These are phyloP conservation scores for Tragelaphus eurycerus DNA, from an alignment of 2,797 vertebrate species.

Conservation along the genomic window DNA sequence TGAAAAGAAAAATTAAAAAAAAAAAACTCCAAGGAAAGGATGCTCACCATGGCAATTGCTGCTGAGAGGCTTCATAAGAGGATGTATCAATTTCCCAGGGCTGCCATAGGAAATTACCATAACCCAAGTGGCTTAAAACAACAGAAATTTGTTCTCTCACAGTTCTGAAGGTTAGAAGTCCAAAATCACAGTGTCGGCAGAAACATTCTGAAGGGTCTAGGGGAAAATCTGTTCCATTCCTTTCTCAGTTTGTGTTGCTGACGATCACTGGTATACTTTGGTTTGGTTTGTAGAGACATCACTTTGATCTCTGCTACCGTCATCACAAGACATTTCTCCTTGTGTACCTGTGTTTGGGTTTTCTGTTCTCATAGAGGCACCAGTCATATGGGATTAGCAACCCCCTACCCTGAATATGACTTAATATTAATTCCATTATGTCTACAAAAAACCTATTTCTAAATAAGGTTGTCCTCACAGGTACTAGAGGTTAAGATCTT, in stretches of 20 bases:
- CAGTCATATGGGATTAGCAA: neutral
- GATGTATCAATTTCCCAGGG: neutral
- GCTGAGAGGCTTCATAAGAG: neutral
- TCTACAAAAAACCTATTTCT: neutral
- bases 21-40: neutral
- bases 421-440: neutral
- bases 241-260: neutral
- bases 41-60: neutral
- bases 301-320: neutral
- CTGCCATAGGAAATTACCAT: neutral
- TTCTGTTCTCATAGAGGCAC: neutral
- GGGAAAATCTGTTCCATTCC: neutral
- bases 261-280: neutral
- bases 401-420: neutral
- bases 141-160: neutral
- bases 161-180: neutral
- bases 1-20: neutral
- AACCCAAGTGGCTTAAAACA: neutral
- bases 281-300: neutral
- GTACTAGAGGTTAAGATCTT: neutral
- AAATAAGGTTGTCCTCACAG: neutral
- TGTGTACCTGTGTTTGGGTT: neutral
- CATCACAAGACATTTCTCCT: neutral
- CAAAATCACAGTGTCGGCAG: neutral
- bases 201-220: neutral